Evolutionary conservation across 2,888 invertebrate genomes (phyloP), one percentile per base, ranked within the genome.

Genomic region (Apotomis betuletana): DNA sequence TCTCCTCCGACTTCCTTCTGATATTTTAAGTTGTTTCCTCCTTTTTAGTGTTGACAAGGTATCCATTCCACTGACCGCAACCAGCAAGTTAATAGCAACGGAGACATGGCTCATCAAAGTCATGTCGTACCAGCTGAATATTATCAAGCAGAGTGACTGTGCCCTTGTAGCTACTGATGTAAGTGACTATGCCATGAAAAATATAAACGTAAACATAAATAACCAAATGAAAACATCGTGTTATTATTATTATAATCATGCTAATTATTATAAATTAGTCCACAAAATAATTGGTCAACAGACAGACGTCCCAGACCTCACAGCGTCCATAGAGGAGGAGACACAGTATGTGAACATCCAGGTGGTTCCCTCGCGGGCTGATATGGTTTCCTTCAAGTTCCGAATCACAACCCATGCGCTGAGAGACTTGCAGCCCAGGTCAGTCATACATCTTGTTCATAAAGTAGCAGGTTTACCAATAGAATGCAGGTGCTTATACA

Each of bases 101-200:
- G 96, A 97, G 83, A 97, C 96, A 74, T 98, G 98, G 98, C 95
- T 98, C 38, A 94, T 98, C 63, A 97, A 97, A 89, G 95, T 97
- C 0, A 94, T 96, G 0, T 95, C 96, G 55, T 97, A 98, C 80
- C 94, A 90, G 75, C 87, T 98, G 1, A 90, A 96, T 79, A 88
- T 97, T 62, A 95, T 97, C 0, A 96, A 97, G 84, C 98, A 98
- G 86, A 94, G 92, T 77, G 97, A 98, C 86, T 96, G 97, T 27
- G 92, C 95, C 0, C 91, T 98, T 12, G 95, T 96, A 51, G 95
- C 98, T 15, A 95, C 95, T 75, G 95, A 95, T 78, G 95, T 93
- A 84, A 87, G 92, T 87, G 62, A 46, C 38, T 58, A 13, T 58
- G 27, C 27, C 27, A 27, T 2, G 27, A 27, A 27, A 27, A 27